Base-by-base conservation (phyloP, 1,140 invertebrate species). In the Bacillus rossius region DNA sequence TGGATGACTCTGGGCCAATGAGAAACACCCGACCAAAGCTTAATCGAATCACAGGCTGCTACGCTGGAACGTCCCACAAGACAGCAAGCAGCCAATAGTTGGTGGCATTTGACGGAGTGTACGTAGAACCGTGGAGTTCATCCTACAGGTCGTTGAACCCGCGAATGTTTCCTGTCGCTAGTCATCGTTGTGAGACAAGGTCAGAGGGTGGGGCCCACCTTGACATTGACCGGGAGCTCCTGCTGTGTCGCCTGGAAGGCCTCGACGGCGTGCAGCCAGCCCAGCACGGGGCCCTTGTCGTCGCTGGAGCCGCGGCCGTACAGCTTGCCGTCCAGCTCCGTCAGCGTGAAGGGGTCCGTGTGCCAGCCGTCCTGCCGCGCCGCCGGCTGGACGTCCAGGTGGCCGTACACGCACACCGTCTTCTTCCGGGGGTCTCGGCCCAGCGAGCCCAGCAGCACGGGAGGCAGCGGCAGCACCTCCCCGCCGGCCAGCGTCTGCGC, bases 351-450 rank as follows among this genome's bases (percentile, higher is more conserved):
- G 2, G 97, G 97, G 56, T 99, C 93, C 2, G 92, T 91, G 64
- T 94, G 79, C 96, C 96, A 99, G 5, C 96, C 96, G 81, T 99
- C 95, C 62, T 88, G 86, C 71, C 85, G 85, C 4, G 85, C 67
- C 8, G 96, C 96, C 42, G 96, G 96, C 73, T 98, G 96, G 1
- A 99, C 96, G 81, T 99, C 97, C 66, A 99, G 83, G 79, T 99
- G 97, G 0, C 96, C 97, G 77, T 99, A 99, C 48, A 99, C 81
- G 51, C 92, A 84, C 42, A 99, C 81, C 16, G 96, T 99, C 67
- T 94, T 90, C 72, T 96, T 96, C 5, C 83, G 83, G 0, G 85
- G 77, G 72, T 98, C 92, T 62, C 81, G 85, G 58, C 94, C 95
- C 45, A 98, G 77, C 25, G 74, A 77, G 19, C 87, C 95, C n/a